Conservation (phyloP, 2,113 vertebrate species). For the Hyaena hyaena region DNA sequence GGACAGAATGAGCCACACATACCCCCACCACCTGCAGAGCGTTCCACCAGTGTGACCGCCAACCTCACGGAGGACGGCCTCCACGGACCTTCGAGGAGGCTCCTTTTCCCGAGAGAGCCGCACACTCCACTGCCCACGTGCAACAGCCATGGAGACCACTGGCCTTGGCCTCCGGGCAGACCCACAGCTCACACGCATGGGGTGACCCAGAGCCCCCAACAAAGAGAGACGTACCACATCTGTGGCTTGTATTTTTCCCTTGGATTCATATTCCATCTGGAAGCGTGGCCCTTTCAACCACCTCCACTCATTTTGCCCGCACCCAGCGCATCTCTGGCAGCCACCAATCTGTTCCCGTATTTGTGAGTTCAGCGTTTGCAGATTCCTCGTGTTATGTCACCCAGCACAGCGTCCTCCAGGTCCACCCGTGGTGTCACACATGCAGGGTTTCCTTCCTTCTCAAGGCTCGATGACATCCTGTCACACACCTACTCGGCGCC, state of each 20-base stretch:
- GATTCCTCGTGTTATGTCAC: not conserved
- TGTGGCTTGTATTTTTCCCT: not conserved
- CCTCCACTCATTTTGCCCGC: no score
- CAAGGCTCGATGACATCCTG: not conserved
- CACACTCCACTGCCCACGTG: not conserved
- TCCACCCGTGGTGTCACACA: not conserved
- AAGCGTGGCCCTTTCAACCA: not conserved
- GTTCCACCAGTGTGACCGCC: no score
- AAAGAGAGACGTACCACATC: rapidly evolving
- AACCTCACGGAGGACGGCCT: not conserved
- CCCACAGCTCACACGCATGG: no score
- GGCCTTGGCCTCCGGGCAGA: not conserved
- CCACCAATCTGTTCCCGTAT: not conserved
- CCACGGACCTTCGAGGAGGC: not conserved
- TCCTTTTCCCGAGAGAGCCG: not conserved
- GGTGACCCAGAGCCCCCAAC: not conserved
- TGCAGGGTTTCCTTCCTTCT: not conserved
- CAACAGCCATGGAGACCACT: not conserved
- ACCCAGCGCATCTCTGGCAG: not conserved
- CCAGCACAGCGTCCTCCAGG: not conserved
- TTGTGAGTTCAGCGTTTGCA: not conserved
- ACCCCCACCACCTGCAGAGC: not conserved
- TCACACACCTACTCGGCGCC: rapidly evolving
- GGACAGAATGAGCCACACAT: not conserved
- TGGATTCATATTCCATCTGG: not conserved